Conservation (phyloP, 2,113 vertebrate genomes). For the Diadophis punctatus region DNA sequence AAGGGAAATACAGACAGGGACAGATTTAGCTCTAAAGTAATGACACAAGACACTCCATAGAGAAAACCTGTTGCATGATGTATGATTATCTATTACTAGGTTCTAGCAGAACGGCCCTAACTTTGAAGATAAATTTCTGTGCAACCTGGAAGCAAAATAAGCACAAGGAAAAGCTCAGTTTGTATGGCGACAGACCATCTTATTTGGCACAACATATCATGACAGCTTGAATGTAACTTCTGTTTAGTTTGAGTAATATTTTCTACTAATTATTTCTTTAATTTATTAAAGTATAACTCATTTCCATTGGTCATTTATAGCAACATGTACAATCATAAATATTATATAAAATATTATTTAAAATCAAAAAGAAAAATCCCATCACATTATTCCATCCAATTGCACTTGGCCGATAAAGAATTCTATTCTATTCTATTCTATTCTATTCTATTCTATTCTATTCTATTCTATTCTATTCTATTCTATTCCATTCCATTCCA, state of each 20-base stretch:
- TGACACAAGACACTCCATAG: rapidly evolving
- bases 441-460: too few relatives aligned
- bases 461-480: too few relatives aligned
- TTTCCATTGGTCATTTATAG: background rate
- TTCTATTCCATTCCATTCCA: too few relatives aligned
- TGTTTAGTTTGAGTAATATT: background rate
- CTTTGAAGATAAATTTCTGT: background rate
- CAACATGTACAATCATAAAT: background rate
- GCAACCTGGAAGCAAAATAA: background rate
- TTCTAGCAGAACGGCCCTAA: background rate
- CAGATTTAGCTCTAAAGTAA: constrained; percentile 7
- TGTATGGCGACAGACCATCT: background rate
- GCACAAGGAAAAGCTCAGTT: background rate
- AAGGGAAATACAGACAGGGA: background rate
- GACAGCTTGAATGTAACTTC: background rate
- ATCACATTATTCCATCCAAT: background rate
- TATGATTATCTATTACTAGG: background rate
- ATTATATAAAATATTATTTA: background rate
- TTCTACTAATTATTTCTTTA: background rate
- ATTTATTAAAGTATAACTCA: background rate
- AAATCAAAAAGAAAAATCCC: background rate
- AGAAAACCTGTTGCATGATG: background rate
- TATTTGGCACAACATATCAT: background rate
- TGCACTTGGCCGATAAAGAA: background rate
- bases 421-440: too few relatives aligned